phyloP scores from a whole-genome alignment of 2,113 vertebrate genomes.

The Motacilla alba region DNA sequence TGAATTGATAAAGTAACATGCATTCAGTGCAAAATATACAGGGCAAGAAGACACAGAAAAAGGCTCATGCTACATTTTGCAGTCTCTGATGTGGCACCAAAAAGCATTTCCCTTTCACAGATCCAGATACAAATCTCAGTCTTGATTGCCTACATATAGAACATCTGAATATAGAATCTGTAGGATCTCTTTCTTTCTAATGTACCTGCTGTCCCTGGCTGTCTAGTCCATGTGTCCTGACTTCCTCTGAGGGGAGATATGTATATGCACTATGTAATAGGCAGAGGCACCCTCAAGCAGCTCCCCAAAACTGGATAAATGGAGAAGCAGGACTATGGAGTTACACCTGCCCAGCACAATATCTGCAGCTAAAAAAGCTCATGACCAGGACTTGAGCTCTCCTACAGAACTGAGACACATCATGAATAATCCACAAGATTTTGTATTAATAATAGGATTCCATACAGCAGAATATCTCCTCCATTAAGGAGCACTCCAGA shows the following conservation, averaged over 20 bases:
- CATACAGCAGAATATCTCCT: neutral
- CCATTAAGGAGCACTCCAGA: neutral
- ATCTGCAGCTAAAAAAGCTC: neutral
- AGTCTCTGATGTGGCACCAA: accelerated
- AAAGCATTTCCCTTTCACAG: neutral
- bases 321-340: neutral
- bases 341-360: neutral
- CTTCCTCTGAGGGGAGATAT: neutral
- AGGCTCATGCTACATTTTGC: neutral
- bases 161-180: neutral
- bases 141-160: neutral
- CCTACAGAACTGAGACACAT: neutral
- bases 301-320: neutral
- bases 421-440: neutral
- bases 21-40: neutral
- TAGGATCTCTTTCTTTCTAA: neutral
- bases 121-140: neutral
- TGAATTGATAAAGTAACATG: neutral
- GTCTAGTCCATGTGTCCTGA: accelerated
- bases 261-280: accelerated
- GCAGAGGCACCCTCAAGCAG: neutral
- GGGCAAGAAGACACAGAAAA: neutral
- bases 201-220: neutral
- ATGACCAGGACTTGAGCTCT: neutral
- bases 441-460: neutral